A percentile compares a stretch with the other conserved stretches of the same genome.
These are phyloP conservation scores for Tetraneura akinire DNA, from an alignment of 1,140 invertebrate genomes.

Conservation along the genomic window DNA sequence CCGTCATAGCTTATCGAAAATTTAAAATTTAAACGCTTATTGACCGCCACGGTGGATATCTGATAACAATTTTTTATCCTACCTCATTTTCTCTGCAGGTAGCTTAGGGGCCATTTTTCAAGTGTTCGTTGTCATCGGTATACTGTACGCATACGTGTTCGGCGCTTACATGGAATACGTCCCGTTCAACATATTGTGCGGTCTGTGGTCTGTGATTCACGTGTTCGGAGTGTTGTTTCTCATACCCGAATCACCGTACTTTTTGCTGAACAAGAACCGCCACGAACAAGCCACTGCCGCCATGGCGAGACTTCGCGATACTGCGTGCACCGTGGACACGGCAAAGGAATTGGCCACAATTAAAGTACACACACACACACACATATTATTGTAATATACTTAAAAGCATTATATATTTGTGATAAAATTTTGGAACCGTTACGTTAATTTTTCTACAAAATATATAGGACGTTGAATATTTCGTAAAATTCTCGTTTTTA, in stretches of 20 bases:
- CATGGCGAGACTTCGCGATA: not conserved
- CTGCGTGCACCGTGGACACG: not conserved
- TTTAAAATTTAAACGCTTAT: too few relatives aligned
- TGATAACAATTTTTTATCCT: not conserved
- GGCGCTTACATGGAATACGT: constrained; percentile 70
- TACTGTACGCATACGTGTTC: constrained; percentile 73
- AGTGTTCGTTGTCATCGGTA: constrained; percentile 79
- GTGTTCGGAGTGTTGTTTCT: constrained; percentile 66
- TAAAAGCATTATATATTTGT: too few relatives aligned
- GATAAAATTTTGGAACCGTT: too few relatives aligned
- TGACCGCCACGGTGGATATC: too few relatives aligned
- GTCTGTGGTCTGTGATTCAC: constrained; percentile 68
- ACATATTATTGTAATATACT: too few relatives aligned
- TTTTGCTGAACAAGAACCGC: constrained; percentile 63
- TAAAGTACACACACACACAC: too few relatives aligned
- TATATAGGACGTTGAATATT: too few relatives aligned
- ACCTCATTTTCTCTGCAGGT: constrained; percentile 60
- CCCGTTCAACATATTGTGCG: constrained; percentile 68
- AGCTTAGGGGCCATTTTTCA: constrained; percentile 81
- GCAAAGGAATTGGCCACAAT: not conserved
- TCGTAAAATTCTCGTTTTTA: too few relatives aligned
- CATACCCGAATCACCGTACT: constrained; percentile 82
- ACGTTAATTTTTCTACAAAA: too few relatives aligned
- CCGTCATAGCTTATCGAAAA: too few relatives aligned
- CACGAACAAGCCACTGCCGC: not conserved